Evolutionary conservation across 2,113 vertebrate species (phyloP).

Genomic region (Budorcas taxicolor): DNA sequence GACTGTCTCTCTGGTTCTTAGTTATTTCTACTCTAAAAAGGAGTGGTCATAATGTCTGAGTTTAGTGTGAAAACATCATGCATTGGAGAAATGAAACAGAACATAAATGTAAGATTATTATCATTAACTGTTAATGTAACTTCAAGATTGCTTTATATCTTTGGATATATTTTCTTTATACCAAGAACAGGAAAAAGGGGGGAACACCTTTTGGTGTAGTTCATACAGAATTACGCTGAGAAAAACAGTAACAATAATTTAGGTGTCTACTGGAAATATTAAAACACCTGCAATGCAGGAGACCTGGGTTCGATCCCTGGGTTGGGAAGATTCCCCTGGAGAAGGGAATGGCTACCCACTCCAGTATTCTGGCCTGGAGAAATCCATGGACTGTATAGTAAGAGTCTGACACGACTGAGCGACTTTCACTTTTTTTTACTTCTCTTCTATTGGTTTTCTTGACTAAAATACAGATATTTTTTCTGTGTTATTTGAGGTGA

Average conservation of each 20-base stretch:
- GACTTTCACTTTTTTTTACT: not conserved
- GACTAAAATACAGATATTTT: not conserved
- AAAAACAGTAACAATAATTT: not conserved
- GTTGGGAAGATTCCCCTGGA: not conserved
- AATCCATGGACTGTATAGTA: not conserved
- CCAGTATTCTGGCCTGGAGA: not conserved
- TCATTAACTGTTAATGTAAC: not conserved
- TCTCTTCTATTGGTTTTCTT: not conserved
- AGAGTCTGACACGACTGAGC: not conserved
- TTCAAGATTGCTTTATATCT: not conserved
- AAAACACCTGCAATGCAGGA: not conserved
- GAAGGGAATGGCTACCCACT: not conserved
- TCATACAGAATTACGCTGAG: not conserved
- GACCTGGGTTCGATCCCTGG: not conserved
- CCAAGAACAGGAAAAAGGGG: not conserved
- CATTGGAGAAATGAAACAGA: not conserved
- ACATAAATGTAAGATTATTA: not conserved
- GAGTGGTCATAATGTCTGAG: not conserved
- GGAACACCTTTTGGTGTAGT: not conserved
- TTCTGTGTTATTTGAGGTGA: slow-evolving; percentile 21
- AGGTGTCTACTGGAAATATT: slow-evolving; percentile 16
- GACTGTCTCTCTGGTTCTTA: not conserved
- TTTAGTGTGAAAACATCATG: not conserved
- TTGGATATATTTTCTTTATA: not conserved
- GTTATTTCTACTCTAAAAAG: not conserved